Evolutionary conservation across 2,113 vertebrate species (phyloP), one percentile per base, ranked within the genome.

Genomic region (Nothobranchius kuhntae): DNA sequence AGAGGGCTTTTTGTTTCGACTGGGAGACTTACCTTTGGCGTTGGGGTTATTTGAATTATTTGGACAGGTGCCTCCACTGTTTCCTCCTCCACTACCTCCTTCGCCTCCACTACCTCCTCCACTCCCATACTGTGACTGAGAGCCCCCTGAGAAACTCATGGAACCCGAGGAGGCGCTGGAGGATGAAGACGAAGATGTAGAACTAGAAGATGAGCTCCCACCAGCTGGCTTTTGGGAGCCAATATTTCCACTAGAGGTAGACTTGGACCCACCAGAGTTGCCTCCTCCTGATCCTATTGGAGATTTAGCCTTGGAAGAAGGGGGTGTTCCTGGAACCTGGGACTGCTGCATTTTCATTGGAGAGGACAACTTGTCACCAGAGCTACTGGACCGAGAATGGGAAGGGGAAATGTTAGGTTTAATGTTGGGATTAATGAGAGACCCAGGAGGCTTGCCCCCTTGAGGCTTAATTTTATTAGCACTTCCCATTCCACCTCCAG

Each of bases 361-460:
- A 61, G 97, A 98, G 52, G 96, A 95, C 51, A 98, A 89, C 84
- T 99, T 99, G 61, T 99, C 98, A 47, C 94, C 92, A 42, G 95
- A 92, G 69, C 93, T 92, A 0, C 95, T 93, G 52, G 96, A 95
- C 58, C 97, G 95, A 7, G 98, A 99, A 85, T 99, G 97, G 36
- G 97, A 99, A 0, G 98, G 98, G 40, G 98, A 98, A 83, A 99
- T 98, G 89, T 98, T 99, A 71, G 96, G 96, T 86, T 99, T 99
- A 64, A 98, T 94, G 87, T 92, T 95, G 68, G 98, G 95, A 88
- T 98, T 99, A 93, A 98, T 96, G 57, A 99, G 95, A 26, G 93
- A 94, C 0, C 96, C 96, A 0, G 97, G 94, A 38, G 98, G 97
- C 81, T 99, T 99, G 0, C 93, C 93, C 58, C 96, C 96, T 88